Conservation (phyloP, 2,888 invertebrate genomes). For the Microchrysa polita region DNA sequence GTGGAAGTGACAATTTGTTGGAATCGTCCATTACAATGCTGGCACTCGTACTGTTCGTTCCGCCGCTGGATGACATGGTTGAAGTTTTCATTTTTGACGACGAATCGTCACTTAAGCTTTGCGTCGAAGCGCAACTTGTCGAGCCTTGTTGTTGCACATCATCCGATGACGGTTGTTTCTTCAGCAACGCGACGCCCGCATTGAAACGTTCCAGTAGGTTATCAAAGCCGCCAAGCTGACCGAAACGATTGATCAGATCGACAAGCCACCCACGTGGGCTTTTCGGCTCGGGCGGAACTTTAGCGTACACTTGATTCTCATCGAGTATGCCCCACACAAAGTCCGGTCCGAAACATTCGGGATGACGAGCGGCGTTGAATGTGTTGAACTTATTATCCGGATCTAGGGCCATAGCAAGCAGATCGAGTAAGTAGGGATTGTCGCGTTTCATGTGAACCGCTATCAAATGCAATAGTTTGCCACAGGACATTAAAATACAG, state of each 20-base stretch:
- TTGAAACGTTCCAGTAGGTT: slow-evolving; percentile 85
- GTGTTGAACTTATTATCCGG: slow-evolving; percentile 89
- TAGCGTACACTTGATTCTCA: slow-evolving; percentile 72
- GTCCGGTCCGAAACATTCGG: slow-evolving; percentile 61
- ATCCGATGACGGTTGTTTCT: slow-evolving; percentile 66
- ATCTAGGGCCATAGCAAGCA: slow-evolving; percentile 93
- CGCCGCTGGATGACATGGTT: slow-evolving; percentile 50
- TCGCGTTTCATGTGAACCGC: slow-evolving; percentile 89
- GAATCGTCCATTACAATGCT: slow-evolving; percentile 54
- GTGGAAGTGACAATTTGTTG: slow-evolving; percentile 72
- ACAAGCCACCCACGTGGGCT: slow-evolving; percentile 95
- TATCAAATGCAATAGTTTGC: slow-evolving; percentile 90
- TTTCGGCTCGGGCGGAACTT: slow-evolving; percentile 78
- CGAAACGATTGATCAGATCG: slow-evolving; percentile 94
- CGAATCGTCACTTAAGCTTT: slow-evolving; percentile 51
- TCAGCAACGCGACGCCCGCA: slow-evolving; percentile 71
- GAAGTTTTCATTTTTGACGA: slow-evolving; percentile 53
- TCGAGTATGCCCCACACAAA: slow-evolving; percentile 69
- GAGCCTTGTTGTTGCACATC: slow-evolving; percentile 56
- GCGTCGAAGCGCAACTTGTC: slow-evolving; percentile 48
- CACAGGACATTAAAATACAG: slow-evolving; percentile 93
- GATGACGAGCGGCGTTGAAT: slow-evolving; percentile 62
- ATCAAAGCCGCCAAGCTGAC: slow-evolving; percentile 88
- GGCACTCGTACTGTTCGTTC: slow-evolving; percentile 50
- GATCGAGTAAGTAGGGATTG: slow-evolving; percentile 90